These are phyloP conservation scores for Apotomis turbidana DNA, from an alignment of 2,888 invertebrate genomes.

Conservation along the genomic window DNA sequence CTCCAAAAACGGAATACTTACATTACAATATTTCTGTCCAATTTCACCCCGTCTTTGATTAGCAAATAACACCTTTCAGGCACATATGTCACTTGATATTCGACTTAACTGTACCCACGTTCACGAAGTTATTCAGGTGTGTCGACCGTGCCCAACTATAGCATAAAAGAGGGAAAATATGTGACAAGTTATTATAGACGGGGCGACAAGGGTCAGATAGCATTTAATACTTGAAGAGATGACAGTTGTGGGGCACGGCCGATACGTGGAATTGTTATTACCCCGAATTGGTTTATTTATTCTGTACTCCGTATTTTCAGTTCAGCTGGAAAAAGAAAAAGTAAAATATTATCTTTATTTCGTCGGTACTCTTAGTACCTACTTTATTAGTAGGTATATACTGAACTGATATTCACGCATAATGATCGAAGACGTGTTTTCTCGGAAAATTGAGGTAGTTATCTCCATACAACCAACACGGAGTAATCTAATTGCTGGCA, in stretches of 20 bases:
- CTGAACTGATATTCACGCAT: too few relatives aligned
- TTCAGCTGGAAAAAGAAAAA: background rate
- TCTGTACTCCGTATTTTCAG: background rate
- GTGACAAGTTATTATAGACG: conserved; percentile 46
- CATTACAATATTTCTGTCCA: background rate
- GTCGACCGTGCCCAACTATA: conserved; percentile 19
- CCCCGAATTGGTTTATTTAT: conserved; percentile 10
- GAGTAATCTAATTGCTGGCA: too few relatives aligned
- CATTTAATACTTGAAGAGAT: conserved; percentile 58
- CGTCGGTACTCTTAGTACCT: too few relatives aligned
- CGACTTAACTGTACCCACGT: conserved; percentile 21
- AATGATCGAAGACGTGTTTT: too few relatives aligned
- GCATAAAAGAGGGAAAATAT: conserved; percentile 43
- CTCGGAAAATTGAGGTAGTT: too few relatives aligned
- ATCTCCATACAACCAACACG: too few relatives aligned
- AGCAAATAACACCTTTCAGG: conserved; percentile 2
- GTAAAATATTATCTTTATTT: too few relatives aligned
- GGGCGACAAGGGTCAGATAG: conserved; percentile 68
- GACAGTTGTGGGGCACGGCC: conserved; percentile 46
- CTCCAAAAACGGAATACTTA: too few relatives aligned
- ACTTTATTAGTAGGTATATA: too few relatives aligned
- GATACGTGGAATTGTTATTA: conserved; percentile 13
- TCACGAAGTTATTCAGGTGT: conserved; percentile 26
- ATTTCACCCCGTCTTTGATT: background rate
- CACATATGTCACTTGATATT: conserved; percentile 32